Percentiles rank a stretch among this genome's conserved stretches.
Conservation (phyloP, 2,797 vertebrate genomes). For the Lutra lutra region DNA sequence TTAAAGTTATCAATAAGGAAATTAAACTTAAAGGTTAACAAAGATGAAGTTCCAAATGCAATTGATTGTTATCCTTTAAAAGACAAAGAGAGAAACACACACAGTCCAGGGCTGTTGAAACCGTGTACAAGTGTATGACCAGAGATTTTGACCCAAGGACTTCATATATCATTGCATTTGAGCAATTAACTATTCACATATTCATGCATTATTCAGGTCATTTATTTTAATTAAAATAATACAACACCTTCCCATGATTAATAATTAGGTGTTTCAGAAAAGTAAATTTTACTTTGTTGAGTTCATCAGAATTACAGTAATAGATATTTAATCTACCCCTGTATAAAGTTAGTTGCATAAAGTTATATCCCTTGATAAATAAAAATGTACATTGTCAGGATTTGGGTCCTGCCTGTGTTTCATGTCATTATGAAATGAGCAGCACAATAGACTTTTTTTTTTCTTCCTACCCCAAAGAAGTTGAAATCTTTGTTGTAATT, state of each 20-base stretch:
- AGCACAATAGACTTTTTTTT: not conserved
- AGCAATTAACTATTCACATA: constrained; percentile 31
- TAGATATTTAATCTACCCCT: not conserved
- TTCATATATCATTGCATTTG: constrained; percentile 57
- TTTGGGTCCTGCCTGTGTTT: not conserved
- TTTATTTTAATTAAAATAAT: constrained; percentile 70
- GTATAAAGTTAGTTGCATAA: not conserved
- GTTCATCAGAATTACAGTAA: not conserved
- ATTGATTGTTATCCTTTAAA: constrained; percentile 25
- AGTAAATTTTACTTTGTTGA: constrained; percentile 60
- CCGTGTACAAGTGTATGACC: not conserved
- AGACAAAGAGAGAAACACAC: not conserved
- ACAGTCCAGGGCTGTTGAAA: not conserved
- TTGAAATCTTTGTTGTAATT: not conserved
- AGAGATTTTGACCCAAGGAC: constrained; percentile 38
- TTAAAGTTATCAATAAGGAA: not conserved
- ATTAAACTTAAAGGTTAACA: not conserved
- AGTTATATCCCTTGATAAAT: not conserved
- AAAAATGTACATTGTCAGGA: not conserved
- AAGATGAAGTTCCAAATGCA: not conserved
- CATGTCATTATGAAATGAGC: not conserved
- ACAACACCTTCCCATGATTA: constrained; percentile 37
- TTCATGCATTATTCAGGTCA: constrained; percentile 54
- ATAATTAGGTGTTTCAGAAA: constrained; percentile 33
- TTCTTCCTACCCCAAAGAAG: not conserved